phyloP scores from a whole-genome alignment of 2,888 invertebrate species.

The Exocentrus adspersus region DNA sequence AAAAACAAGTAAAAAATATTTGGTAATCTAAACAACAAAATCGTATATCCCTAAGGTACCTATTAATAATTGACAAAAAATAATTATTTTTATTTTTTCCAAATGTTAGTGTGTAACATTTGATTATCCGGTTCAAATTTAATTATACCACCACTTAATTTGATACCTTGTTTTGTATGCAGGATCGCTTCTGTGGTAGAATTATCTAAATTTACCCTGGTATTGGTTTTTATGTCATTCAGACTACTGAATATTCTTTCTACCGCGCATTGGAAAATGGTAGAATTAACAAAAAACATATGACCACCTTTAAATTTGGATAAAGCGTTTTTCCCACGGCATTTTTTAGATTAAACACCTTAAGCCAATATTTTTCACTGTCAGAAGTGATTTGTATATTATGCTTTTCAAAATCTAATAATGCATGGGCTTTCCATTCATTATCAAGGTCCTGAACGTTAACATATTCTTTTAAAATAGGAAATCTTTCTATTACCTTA shows the following conservation, averaged over 20 bases:
- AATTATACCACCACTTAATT: neutral
- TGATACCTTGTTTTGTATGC: neutral
- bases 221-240: conserved; percentile 11
- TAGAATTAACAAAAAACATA: conserved; percentile 7
- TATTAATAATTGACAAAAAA: no score
- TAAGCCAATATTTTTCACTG: neutral
- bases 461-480: neutral
- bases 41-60: no score
- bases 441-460: conserved; percentile 1
- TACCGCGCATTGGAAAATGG: conserved; percentile 22
- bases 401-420: neutral
- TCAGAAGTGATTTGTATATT: neutral
- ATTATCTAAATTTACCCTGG: neutral
- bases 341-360: neutral
- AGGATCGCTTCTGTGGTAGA: neutral
- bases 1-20: no score
- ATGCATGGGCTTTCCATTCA: conserved; percentile 6
- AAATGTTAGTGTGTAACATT: neutral
- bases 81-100: no score
- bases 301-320: conserved; percentile 19
- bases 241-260: conserved; percentile 20
- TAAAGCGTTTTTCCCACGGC: neutral
- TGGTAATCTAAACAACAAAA: no score
- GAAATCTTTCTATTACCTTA: neutral
- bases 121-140: neutral